Evolutionary conservation across 2,888 invertebrate species (phyloP).

Genomic region (Platynereis dumerilii): DNA sequence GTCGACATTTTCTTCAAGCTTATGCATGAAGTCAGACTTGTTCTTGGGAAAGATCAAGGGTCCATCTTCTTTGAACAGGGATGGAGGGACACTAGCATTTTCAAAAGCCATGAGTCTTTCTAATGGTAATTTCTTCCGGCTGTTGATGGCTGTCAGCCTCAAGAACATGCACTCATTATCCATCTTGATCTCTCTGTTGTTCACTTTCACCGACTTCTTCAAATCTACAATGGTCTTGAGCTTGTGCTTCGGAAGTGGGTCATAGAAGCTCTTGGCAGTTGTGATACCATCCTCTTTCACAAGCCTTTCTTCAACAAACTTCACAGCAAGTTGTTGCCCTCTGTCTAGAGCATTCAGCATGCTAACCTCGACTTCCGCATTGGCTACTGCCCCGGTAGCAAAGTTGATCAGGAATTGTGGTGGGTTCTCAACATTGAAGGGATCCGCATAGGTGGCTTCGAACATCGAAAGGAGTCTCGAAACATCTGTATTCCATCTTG

Average conservation of each 20-base stretch:
- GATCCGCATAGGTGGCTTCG: not conserved
- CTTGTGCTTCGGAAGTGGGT: not conserved
- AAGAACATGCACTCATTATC: constrained; percentile 7
- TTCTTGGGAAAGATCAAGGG: not conserved
- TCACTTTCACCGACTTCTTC: not conserved
- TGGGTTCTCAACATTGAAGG: not conserved
- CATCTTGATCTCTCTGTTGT: not conserved
- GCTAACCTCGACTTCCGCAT: not conserved
- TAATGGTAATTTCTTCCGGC: constrained; percentile 3
- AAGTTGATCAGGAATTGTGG: constrained; percentile 4
- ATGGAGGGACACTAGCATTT: constrained; percentile 8
- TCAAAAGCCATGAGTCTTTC: constrained; percentile 10
- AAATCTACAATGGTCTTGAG: constrained; percentile 3
- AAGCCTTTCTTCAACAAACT: not conserved
- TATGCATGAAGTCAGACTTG: constrained; percentile 10
- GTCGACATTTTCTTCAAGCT: not conserved
- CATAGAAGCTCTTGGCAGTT: constrained; percentile 9
- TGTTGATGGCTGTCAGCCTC: constrained; percentile 8
- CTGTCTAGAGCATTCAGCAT: not conserved
- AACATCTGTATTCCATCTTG: constrained; percentile 7
- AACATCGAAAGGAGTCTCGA: not conserved
- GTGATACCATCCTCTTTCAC: too few relatives aligned
- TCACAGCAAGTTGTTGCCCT: not conserved
- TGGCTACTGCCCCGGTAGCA: constrained; percentile 13
- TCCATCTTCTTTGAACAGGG: constrained; percentile 10